These are phyloP conservation scores for Papilio helenus DNA, from an alignment of 1,140 invertebrate genomes.

Conservation along the genomic window DNA sequence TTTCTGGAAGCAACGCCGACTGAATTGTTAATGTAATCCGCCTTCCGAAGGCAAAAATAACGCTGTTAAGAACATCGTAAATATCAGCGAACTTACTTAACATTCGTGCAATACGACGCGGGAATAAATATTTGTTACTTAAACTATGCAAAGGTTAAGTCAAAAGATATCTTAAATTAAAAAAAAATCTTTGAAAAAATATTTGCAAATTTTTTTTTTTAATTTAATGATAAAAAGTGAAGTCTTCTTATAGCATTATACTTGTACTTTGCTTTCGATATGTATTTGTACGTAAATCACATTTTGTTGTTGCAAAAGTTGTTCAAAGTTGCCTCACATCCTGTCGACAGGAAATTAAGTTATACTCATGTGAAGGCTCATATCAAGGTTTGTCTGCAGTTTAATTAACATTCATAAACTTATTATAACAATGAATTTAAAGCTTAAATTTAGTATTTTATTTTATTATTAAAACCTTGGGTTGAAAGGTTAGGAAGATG, in stretches of 20 bases:
- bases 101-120: background rate
- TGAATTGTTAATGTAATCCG: constrained; percentile 13
- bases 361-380: background rate
- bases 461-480: too few species aligned
- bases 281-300: background rate
- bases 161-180: too few species aligned
- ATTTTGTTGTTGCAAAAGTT: background rate
- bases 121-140: background rate
- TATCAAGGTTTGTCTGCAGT: background rate
- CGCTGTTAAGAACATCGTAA: background rate
- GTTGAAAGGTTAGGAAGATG: too few species aligned
- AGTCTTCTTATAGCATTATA: too few species aligned
- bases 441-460: too few species aligned
- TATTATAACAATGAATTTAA: background rate
- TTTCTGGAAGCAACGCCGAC: background rate
- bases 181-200: too few species aligned
- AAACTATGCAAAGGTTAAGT: background rate
- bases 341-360: constrained; percentile 2
- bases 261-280: too few species aligned
- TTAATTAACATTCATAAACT: background rate
- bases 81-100: background rate
- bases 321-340: background rate
- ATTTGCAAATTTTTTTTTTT: too few species aligned
- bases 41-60: constrained; percentile 5
- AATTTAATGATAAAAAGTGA: too few species aligned